phyloP scores from a whole-genome alignment of 2,797 vertebrate species.

The Anabas testudineus region DNA sequence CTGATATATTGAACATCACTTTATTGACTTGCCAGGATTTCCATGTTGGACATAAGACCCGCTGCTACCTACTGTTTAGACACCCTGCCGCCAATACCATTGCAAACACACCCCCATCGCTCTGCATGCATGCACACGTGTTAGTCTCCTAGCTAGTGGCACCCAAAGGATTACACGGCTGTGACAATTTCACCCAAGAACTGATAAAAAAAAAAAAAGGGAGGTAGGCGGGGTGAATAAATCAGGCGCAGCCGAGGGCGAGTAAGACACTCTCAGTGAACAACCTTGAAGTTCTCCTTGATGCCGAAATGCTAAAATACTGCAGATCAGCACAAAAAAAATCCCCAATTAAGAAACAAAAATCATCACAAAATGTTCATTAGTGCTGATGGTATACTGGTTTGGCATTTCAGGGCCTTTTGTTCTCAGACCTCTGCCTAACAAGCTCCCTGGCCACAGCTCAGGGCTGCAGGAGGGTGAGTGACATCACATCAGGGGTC shows the following conservation, averaged over 20 bases:
- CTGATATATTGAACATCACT: slow-evolving; percentile 50
- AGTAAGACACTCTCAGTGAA: slow-evolving; percentile 50
- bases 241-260: slow-evolving; percentile 53
- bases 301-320: slow-evolving; percentile 68
- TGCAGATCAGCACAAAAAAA: slow-evolving; percentile 70
- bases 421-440: slow-evolving; percentile 63
- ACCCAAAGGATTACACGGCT: slow-evolving; percentile 71
- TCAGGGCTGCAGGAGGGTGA: slow-evolving; percentile 23
- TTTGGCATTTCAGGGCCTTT: slow-evolving; percentile 71
- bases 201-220: slow-evolving; percentile 58
- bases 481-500: slow-evolving; percentile 60
- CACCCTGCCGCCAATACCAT: slow-evolving; percentile 15
- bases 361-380: slow-evolving; percentile 71
- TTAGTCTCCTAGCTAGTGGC: slow-evolving; percentile 46
- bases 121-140: slow-evolving; percentile 35
- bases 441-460: slow-evolving; percentile 62
- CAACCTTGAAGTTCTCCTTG: slow-evolving; percentile 79
- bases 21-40: slow-evolving; percentile 67
- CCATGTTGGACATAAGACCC: slow-evolving; percentile 51
- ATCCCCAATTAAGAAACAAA: slow-evolving; percentile 66
- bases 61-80: slow-evolving; percentile 46
- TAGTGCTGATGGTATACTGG: slow-evolving; percentile 60
- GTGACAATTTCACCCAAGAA: slow-evolving; percentile 71
- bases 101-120: slow-evolving; percentile 20
- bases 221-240: slow-evolving; percentile 64